A percentile compares a stretch with the other conserved stretches of the same genome.
Conservation (phyloP, 37 sponge, comb jelly and placozoan species). For the Agelas oroides region DNA sequence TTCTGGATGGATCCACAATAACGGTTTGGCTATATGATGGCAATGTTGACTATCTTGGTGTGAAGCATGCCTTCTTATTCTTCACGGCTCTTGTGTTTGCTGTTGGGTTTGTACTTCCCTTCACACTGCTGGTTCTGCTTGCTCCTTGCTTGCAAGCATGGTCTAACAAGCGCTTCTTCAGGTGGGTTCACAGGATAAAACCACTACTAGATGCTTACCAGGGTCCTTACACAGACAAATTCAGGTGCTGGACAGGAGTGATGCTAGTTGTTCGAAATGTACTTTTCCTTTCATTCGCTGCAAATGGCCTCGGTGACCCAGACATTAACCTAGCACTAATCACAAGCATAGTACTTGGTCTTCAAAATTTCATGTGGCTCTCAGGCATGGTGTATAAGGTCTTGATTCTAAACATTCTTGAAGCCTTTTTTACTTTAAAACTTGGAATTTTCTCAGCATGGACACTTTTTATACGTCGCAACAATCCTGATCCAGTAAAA, state of each 20-base stretch:
- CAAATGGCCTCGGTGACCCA: too few species aligned
- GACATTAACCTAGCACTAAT: too few species aligned
- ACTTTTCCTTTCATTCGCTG: background rate
- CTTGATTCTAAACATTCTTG: too few species aligned
- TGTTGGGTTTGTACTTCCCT: slow-evolving; percentile 22
- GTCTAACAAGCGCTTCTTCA: too few species aligned
- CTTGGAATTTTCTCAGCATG: too few species aligned
- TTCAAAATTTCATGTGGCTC: too few species aligned
- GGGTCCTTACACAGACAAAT: slow-evolving; percentile 58
- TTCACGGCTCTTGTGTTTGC: background rate
- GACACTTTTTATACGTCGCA: too few species aligned
- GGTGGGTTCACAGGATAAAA: too few species aligned
- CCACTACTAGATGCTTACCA: slow-evolving; percentile 46
- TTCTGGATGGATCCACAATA: background rate
- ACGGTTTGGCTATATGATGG: slow-evolving; percentile 16
- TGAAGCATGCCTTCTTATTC: background rate
- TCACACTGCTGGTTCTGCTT: slow-evolving; percentile 1
- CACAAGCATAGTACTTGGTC: too few species aligned
- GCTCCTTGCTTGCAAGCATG: slow-evolving; percentile 14
- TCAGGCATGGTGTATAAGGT: too few species aligned
- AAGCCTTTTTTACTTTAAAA: too few species aligned
- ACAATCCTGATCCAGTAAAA: too few species aligned
- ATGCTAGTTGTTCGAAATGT: slow-evolving; percentile 11
- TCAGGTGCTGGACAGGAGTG: slow-evolving; percentile 35
- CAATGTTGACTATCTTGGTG: background rate